Percentiles rank a stretch among this genome's conserved stretches.
phyloP scores from a whole-genome alignment of 2,113 vertebrate species.

The Myiozetetes cayanensis region DNA sequence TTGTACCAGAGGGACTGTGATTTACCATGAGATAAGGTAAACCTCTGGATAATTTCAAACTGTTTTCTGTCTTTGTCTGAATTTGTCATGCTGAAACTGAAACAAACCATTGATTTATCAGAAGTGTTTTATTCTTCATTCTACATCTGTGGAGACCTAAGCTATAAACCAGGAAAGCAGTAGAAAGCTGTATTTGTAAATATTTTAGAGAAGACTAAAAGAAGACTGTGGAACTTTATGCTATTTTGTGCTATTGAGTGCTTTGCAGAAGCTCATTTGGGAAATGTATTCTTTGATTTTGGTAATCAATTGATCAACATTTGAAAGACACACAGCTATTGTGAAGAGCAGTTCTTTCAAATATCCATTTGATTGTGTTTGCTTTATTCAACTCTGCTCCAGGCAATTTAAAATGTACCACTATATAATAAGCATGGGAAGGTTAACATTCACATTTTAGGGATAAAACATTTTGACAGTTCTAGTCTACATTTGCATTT shows the following conservation, averaged over 20 bases:
- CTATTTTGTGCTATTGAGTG: neutral
- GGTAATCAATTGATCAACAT: constrained; percentile 44
- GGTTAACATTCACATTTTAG: constrained; percentile 33
- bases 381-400: constrained; percentile 36
- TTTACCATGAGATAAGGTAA: neutral
- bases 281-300: constrained; percentile 51
- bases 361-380: constrained; percentile 38
- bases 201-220: constrained; percentile 10
- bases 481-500: constrained; percentile 57
- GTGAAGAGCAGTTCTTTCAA: constrained; percentile 18
- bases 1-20: neutral
- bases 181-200: constrained; percentile 40
- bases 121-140: constrained; percentile 6
- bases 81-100: neutral
- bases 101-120: neutral
- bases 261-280: constrained; percentile 34
- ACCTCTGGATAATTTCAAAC: neutral
- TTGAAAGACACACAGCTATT: constrained; percentile 11
- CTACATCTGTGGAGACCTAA: constrained; percentile 48
- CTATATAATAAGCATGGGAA: constrained; percentile 47
- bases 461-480: constrained; percentile 65
- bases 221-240: neutral
- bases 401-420: constrained; percentile 51
- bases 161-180: constrained; percentile 61
- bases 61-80: neutral